These are phyloP conservation scores for Habroteleia sp. DNA, from an alignment of 2,888 invertebrate species.

Conservation along the genomic window DNA sequence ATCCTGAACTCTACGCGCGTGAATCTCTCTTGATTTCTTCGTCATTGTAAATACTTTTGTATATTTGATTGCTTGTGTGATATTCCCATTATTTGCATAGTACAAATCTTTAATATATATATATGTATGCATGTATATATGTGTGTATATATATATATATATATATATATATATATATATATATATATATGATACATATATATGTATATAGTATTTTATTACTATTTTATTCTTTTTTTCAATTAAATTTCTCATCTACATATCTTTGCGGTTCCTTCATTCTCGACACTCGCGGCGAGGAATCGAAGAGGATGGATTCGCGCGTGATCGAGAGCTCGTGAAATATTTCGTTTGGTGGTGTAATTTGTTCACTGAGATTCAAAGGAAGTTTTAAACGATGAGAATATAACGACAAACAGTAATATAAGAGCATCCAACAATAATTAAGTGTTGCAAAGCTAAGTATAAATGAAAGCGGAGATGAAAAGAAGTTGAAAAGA, in stretches of 20 bases:
- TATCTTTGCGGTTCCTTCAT: constrained; percentile 46
- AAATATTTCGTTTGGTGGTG: background rate
- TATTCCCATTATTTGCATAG: constrained; percentile 48
- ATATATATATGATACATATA: no score
- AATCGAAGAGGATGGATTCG: constrained; percentile 1
- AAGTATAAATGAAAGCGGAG: constrained; percentile 31
- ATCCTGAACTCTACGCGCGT: constrained; percentile 16
- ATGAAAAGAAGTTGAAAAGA: constrained; percentile 51
- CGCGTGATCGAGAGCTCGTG: background rate
- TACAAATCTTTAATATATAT: constrained; percentile 31
- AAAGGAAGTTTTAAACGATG: constrained; percentile 5
- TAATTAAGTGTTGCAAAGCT: constrained; percentile 17
- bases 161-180: no score
- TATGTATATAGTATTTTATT: no score
- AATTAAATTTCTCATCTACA: constrained; percentile 15
- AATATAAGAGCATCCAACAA: constrained; percentile 24
- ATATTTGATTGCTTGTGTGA: constrained; percentile 52
- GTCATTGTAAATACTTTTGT: constrained; percentile 49
- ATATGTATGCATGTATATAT: background rate
- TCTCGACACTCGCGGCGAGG: constrained; percentile 1
- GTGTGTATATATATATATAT: background rate
- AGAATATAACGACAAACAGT: constrained; percentile 22
- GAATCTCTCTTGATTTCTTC: constrained; percentile 15
- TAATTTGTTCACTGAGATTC: constrained; percentile 1
- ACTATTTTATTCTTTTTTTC: background rate